Evolutionary conservation across 2,888 invertebrate species (phyloP), one percentile per base, ranked within the genome.

Genomic region (Synanthedon myopaeformis): DNA sequence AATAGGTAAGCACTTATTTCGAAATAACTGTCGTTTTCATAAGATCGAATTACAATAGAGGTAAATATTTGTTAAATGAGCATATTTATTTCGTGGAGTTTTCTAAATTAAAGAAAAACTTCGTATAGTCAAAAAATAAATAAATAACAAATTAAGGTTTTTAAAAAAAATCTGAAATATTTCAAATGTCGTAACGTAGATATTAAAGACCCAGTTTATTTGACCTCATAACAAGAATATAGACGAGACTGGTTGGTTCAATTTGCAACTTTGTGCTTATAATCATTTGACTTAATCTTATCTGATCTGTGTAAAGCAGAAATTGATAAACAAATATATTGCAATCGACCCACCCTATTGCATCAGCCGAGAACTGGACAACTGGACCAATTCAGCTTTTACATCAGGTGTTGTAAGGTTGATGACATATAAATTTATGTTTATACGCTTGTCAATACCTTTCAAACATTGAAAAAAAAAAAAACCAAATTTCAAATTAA

Each of bases 321-420:
- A 61, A 65, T 67, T 66, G 67, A 72, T 70, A 76, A 74, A 73
- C 64, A 70, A 73, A 66, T 66, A 71, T 73, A 68, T 74, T 66
- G 82, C 72, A 83, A 84, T 67, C 59, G 56, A 63, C 64, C 62
- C 61, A 68, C 67, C 69, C 70, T 81, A 80, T 85, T 85, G 84
- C 84, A 82, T 84, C 84, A 85, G 82, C 82, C 79, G 69, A 73
- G 58, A 74, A 75, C 64, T 74, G 65, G 76, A 63, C 72, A 74
- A 66, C 74, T 74, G 65, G 76, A 63, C 72, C 74, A 66, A 74
- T 72, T 76, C 72, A 71, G 64, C 59, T 69, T 62, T 72, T 74
- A 74, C 69, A 64, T 66, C 62, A 49, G 45, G 35, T 35, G 10
- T 35, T 35, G 6, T 35, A 35, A 35, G 35, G 35, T 35, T 35